Evolutionary conservation across 2,797 vertebrate genomes (phyloP).

Genomic region (Chelonia mydas): DNA sequence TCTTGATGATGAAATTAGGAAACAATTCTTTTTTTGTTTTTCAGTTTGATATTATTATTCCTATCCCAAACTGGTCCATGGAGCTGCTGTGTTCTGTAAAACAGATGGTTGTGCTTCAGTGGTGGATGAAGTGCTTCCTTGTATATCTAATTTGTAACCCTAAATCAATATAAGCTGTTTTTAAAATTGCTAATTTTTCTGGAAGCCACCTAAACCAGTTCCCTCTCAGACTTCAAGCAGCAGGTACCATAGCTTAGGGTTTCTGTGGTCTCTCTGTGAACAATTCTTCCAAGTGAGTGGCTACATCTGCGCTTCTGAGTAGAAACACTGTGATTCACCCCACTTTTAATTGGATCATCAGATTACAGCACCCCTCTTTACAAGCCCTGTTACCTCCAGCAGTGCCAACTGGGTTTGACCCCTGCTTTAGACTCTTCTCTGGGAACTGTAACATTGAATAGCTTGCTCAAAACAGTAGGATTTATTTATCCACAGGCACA

Average conservation of each 20-base stretch:
- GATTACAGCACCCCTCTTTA: neutral
- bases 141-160: constrained; percentile 48
- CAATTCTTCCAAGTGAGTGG: neutral
- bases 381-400: neutral
- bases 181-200: constrained; percentile 38
- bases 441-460: neutral
- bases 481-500: neutral
- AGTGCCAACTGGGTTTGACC: neutral
- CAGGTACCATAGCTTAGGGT: neutral
- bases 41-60: constrained; percentile 44
- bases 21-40: constrained; percentile 29
- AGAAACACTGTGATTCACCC: neutral
- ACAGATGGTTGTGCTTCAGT: constrained; percentile 66
- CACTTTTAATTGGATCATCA: neutral
- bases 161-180: constrained; percentile 46
- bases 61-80: constrained; percentile 24
- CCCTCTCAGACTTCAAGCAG: constrained; percentile 15
- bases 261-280: neutral
- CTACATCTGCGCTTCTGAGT: neutral
- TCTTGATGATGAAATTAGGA: neutral
- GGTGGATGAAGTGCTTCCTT: constrained; percentile 45
- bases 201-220: neutral
- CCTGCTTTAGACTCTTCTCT: neutral
- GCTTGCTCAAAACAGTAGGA: neutral
- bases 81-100: constrained; percentile 26